Conservation (phyloP, 2,113 vertebrate genomes). For the Rhea americana region DNA sequence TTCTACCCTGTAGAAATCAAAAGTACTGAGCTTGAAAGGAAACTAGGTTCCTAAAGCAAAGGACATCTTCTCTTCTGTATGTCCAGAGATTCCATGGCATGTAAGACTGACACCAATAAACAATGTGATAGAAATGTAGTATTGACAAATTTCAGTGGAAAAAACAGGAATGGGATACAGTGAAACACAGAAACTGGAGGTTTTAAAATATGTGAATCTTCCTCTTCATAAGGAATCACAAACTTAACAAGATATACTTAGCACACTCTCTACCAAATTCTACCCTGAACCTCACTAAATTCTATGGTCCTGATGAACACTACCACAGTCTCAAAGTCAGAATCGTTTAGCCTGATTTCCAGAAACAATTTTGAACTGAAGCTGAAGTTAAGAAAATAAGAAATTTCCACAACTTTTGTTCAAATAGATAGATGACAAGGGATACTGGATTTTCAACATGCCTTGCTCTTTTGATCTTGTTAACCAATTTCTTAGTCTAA, state of each 20-base stretch:
- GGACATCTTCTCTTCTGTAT: not conserved
- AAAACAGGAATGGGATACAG: not conserved
- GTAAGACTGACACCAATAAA: not conserved
- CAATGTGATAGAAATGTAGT: not conserved
- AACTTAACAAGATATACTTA: not conserved
- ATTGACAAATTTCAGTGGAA: not conserved
- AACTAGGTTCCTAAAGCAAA: not conserved
- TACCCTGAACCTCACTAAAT: not conserved
- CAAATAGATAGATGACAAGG: not conserved
- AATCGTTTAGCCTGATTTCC: not conserved
- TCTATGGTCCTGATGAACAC: not conserved
- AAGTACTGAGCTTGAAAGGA: not conserved
- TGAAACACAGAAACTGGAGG: not conserved
- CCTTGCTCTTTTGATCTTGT: not conserved
- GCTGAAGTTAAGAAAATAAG: not conserved
- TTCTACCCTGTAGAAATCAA: rapidly evolving
- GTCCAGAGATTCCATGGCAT: not conserved
- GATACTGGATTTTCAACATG: not conserved
- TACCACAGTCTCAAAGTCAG: rapidly evolving
- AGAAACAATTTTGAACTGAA: not conserved
- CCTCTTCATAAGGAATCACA: not conserved
- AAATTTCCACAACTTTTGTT: not conserved
- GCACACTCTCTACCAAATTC: not conserved
- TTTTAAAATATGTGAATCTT: not conserved
- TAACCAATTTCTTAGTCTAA: not conserved